Evolutionary conservation across 2,797 vertebrate species (phyloP), one percentile per base, ranked within the genome.

Genomic region (Acrossocheilus fasciatus): DNA sequence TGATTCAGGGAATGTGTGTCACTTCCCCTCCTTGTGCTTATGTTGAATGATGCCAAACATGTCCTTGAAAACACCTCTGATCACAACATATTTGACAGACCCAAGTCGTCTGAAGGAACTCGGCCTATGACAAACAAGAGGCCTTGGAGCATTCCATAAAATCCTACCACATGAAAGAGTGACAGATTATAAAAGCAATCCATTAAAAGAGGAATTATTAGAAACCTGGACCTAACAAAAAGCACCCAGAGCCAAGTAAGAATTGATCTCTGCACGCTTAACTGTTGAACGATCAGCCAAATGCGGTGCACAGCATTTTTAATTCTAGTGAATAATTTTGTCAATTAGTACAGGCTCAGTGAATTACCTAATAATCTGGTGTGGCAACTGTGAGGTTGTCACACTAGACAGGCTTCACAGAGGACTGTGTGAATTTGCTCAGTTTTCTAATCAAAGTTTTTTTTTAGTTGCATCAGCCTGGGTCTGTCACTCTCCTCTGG

Each of bases 331-430:
- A 86, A 66, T 90, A 64, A 87, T 89, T 90, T 87, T 62, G 64
- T 87, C 83, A 89, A 87, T 90, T 87, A 89, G 84, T 41, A 52
- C 68, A 45, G 77, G 62, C 62, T 89, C 76, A 87, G 75, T 73
- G 82, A 88, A 88, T 89, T 85, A 81, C 39, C 82, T 70, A 54
- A 66, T 41, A 45, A 89, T 41, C 54, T 45, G 57, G 81, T 39
- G 57, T 66, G 81, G 43, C 77, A 86, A 81, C 62, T 52, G 66
- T 76, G 74, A 50, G 72, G 57, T 52, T 83, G 81, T 83, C 68
- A 81, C 52, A 59, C 76, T 68, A 89, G 70, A 68, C 26, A 77
- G 79, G 26, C 11, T 12, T 59, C 45, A 69, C 50, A 84, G 81
- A 82, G 26, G 57, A 59, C 30, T 45, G 75, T 74, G 59, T 4